Evolutionary conservation across 2,888 invertebrate species (phyloP), one percentile per base, ranked within the genome.

Genomic region (Ophion costatus): DNA sequence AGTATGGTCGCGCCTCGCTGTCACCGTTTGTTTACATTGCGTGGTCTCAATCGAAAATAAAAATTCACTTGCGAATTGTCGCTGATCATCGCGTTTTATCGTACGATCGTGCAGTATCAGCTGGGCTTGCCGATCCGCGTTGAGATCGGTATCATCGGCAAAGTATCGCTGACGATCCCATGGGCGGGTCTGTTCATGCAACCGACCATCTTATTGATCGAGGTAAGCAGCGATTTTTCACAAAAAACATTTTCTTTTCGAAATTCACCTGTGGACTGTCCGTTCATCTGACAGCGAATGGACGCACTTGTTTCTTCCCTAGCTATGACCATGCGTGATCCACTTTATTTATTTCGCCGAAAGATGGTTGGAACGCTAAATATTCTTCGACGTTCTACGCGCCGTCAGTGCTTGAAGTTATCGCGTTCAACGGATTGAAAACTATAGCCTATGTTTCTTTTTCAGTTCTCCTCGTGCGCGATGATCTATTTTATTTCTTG

Each of bases 41-140:
- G n/a, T 14, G 3, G 22, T 22, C 20, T 42, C 14, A n/a, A 24
- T n/a, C 14, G n/a, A 56, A 24, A 22, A 14, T 2, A 71, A 71
- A 5, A 57, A 71, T 17, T 51, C 1, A 14, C 22, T 69, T 9
- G 22, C 24, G 17, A 17, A 51, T 17, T 9, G 6, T 51, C 51
- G 45, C 11, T 9, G 5, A 38, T 74, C 22, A 9, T 10, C 24
- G 7, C 20, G 42, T 11, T 24, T n/a, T 77, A 20, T 33, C 45
- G 38, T 63, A 11, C 33, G 20, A 33, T 59, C 57, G 20, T 57
- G 57, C 94, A 98, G 98, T 97, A 96, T 90, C 97, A 97, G 93
- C 94, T 98, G 57, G 96, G 97, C 90, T 94, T 97, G 70, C 97
- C 98, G 0, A 96, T 98, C 87, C 97, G 97, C 94, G 97, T 98